These are phyloP conservation scores for Luscinia megarhynchos DNA, from an alignment of 2,797 vertebrate genomes.

Conservation along the genomic window DNA sequence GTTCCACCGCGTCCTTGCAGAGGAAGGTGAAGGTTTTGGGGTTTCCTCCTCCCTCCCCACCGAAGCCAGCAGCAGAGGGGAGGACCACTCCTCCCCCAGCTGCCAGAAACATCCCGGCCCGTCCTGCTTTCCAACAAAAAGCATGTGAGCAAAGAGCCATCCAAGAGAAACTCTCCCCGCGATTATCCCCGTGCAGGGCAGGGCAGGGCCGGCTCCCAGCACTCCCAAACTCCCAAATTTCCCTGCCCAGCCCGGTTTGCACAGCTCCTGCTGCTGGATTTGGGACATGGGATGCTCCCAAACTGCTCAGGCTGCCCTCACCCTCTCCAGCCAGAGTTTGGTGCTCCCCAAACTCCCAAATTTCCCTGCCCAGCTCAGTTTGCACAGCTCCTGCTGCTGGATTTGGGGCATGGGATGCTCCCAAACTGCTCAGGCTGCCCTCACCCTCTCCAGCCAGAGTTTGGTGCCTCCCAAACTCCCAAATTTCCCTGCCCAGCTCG, in stretches of 20 bases:
- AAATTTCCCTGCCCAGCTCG: neutral
- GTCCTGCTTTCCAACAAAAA: neutral
- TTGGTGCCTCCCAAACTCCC: neutral
- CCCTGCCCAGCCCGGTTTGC: neutral
- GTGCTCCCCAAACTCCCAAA: neutral
- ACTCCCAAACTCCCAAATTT: neutral
- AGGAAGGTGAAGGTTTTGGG: neutral
- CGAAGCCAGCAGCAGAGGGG: neutral
- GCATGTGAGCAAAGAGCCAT: neutral
- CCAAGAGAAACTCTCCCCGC: slow-evolving; percentile 31
- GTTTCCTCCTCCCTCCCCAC: neutral
- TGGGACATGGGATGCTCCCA: fast-evolving
- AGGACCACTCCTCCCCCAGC: neutral
- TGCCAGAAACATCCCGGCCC: neutral
- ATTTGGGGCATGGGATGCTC: neutral
- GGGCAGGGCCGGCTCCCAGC: slow-evolving; percentile 18
- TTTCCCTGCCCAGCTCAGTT: neutral
- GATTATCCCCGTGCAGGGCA: neutral
- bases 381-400: fast-evolving
- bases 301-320: neutral
- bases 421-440: neutral
- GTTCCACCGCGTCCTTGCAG: neutral
- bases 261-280: fast-evolving
- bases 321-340: neutral
- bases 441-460: neutral